Base-by-base conservation (phyloP, 2,113 vertebrate species). In the Oreotrochilus melanogaster region DNA sequence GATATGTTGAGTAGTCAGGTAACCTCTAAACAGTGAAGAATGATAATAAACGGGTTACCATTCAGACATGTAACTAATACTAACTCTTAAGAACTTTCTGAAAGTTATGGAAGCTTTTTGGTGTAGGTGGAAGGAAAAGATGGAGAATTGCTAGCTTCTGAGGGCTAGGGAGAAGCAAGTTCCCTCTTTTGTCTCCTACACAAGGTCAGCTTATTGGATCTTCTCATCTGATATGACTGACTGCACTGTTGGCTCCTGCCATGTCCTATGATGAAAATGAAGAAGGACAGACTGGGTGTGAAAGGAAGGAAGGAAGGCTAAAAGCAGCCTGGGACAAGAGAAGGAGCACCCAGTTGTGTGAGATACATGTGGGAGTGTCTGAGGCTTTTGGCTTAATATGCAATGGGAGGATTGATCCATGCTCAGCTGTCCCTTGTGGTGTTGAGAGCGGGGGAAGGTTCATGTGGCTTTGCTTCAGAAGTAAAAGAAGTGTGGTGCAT, bases 391-490 rank as follows among this genome's bases (percentile, higher is more conserved):
- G 61, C 85, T 90, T 76, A 51, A 30, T 70, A 28, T 7, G 47
- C 64, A n/a, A 7, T 27, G 75, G 28, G 35, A 94, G 67, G 24
- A 67, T 74, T 74, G 58, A 58, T 96, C 72, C 0, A 0, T 60
- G 51, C 67, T 95, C 79, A 78, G 67, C 79, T 22, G 4, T 90
- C 78, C 75, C 61, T 84, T 95, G 86, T 93, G 92, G 72, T 33
- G 39, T 24, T 86, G 72, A 45, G 90, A 80, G 48, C 21, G 58
- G 86, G 71, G 75, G 37, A 51, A 90, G 57, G 65, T 74, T 88
- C 53, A 9, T 72, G 35, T 91, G 88, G 90, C 93, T 94, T 95
- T 94, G 31, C 92, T 86, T 95, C 79, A 81, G 72, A 94, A 90
- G 43, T 60, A 67, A 61, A 84, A 93, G 72, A 71, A 88, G 47